A percentile compares a stretch with the other conserved stretches of the same genome.
phyloP scores from a whole-genome alignment of 2,113 vertebrate species.

The Aldabrachelys gigantea region DNA sequence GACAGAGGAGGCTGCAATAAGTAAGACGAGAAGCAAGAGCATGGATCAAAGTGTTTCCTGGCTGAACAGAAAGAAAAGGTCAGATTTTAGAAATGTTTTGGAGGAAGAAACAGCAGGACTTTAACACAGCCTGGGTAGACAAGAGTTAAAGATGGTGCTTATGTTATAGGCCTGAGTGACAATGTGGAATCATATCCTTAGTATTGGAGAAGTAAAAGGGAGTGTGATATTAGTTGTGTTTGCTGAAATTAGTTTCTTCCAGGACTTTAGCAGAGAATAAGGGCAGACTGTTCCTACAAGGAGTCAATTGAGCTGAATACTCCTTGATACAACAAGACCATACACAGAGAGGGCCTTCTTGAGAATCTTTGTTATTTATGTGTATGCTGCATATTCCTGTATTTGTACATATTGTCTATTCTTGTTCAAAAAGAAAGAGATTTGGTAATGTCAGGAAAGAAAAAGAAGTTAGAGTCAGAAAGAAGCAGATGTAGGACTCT shows the following conservation, averaged over 20 bases:
- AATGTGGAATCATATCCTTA: neutral
- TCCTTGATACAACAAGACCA: neutral
- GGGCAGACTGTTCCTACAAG: neutral
- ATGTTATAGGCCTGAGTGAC: neutral
- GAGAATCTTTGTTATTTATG: neutral
- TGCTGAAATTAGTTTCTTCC: neutral
- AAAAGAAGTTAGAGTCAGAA: neutral
- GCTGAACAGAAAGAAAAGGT: constrained; percentile 27
- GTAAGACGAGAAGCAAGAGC: neutral
- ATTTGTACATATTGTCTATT: fast-evolving
- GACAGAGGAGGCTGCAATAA: constrained; percentile 39
- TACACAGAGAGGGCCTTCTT: neutral
- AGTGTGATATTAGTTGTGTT: neutral
- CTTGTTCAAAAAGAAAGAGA: neutral
- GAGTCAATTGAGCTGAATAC: neutral
- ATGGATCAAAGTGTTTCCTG: neutral
- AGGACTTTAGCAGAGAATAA: neutral
- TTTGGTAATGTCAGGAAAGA: neutral
- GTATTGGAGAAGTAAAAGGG: neutral
- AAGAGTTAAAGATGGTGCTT: neutral
- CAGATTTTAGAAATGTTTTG: constrained; percentile 13
- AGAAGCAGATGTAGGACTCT: neutral
- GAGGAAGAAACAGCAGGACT: constrained; percentile 24
- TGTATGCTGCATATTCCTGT: neutral
- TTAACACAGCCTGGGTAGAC: neutral